Percentiles rank a stretch among this genome's conserved stretches.
Evolutionary conservation across 1,140 invertebrate species (phyloP).

Genomic region (Procambarus virginalis): DNA sequence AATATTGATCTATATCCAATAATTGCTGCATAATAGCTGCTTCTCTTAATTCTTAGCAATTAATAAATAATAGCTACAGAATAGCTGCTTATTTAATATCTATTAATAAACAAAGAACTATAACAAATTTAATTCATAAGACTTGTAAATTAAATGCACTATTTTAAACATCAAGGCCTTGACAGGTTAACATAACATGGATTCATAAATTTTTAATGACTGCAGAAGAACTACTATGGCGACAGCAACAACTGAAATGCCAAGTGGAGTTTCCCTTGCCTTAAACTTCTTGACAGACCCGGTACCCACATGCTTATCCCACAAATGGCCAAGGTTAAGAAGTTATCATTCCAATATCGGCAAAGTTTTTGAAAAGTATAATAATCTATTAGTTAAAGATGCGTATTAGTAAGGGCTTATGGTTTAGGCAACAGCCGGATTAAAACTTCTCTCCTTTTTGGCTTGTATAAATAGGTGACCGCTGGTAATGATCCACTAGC

Average conservation of each 20-base stretch:
- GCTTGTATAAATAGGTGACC: slow-evolving; percentile 98
- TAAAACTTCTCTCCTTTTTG: slow-evolving; percentile 94
- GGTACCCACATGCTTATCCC: slow-evolving; percentile 23
- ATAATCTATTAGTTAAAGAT: slow-evolving; percentile 13
- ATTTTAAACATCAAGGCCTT: slow-evolving; percentile 42
- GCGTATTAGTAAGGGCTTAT: slow-evolving; percentile 49
- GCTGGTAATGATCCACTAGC: slow-evolving; percentile 98
- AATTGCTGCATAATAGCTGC: background rate
- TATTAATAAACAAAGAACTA: background rate
- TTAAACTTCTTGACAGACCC: slow-evolving; percentile 17
- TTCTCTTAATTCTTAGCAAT: background rate
- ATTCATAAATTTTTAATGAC: slow-evolving; percentile 21
- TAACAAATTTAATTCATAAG: slow-evolving; percentile 26
- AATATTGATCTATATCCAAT: background rate
- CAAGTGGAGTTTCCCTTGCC: slow-evolving; percentile 33
- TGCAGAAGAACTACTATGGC: slow-evolving; percentile 50
- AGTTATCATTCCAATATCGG: slow-evolving; percentile 9
- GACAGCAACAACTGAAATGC: slow-evolving; percentile 15
- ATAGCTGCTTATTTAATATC: no score
- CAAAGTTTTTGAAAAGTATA: background rate
- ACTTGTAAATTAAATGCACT: slow-evolving; percentile 30
- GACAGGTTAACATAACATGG: slow-evolving; percentile 39
- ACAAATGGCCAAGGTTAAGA: slow-evolving; percentile 9
- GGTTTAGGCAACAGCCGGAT: slow-evolving; percentile 84
- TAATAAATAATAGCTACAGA: background rate